Evolutionary conservation across 1,140 invertebrate genomes (phyloP).

Genomic region (Rhynchophorus ferrugineus): DNA sequence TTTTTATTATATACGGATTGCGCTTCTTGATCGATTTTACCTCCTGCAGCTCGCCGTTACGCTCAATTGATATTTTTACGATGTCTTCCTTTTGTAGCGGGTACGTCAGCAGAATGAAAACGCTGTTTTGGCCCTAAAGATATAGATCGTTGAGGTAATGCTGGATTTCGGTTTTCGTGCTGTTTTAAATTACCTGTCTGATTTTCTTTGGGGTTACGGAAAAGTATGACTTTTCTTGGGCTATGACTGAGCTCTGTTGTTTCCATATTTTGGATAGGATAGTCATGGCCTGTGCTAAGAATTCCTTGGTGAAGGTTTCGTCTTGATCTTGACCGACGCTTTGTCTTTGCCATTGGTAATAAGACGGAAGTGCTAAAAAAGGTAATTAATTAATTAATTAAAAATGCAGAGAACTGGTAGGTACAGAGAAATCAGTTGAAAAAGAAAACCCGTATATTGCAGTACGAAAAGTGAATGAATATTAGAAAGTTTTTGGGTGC

Average conservation of each 20-base stretch:
- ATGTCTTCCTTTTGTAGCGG: slow-evolving; percentile 65
- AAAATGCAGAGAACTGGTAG: background rate
- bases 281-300: slow-evolving; percentile 65
- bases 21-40: slow-evolving; percentile 64
- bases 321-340: slow-evolving; percentile 68
- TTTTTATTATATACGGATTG: slow-evolving; percentile 75
- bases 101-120: slow-evolving; percentile 70
- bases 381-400: background rate
- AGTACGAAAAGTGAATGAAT: too few species aligned
- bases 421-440: too few species aligned
- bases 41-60: slow-evolving; percentile 68
- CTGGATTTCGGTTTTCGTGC: too few species aligned
- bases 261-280: slow-evolving; percentile 60
- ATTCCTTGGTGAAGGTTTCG: slow-evolving; percentile 70
- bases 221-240: slow-evolving; percentile 57
- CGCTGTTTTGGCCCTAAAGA: slow-evolving; percentile 67
- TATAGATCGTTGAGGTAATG: too few species aligned
- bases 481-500: too few species aligned
- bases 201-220: slow-evolving; percentile 74
- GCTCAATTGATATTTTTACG: slow-evolving; percentile 66
- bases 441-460: too few species aligned
- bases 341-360: slow-evolving; percentile 69
- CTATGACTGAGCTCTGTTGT: slow-evolving; percentile 46
- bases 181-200: slow-evolving; percentile 61
- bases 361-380: slow-evolving; percentile 55